Evolutionary conservation across 1,140 invertebrate genomes (phyloP).

Genomic region (Neuroterus valhalla): DNA sequence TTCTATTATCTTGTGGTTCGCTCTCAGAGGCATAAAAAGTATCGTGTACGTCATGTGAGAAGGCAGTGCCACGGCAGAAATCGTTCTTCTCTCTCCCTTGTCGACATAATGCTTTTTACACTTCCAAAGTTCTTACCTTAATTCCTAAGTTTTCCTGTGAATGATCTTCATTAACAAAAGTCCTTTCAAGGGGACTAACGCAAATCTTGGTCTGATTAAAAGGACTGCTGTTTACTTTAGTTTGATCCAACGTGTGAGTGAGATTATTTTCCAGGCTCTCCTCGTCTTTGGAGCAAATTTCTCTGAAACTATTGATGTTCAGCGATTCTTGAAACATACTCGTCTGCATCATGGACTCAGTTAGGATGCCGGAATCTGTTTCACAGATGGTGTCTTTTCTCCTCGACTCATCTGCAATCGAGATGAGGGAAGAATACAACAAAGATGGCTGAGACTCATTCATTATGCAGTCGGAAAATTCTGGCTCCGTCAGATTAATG

Average conservation of each 20-base stretch:
- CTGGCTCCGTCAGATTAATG: constrained; percentile 63
- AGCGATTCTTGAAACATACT: constrained; percentile 63
- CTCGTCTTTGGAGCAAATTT: constrained; percentile 33
- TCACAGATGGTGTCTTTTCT: constrained; percentile 44
- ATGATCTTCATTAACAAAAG: background rate
- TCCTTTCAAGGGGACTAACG: background rate
- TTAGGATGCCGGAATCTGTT: constrained; percentile 62
- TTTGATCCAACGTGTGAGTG: background rate
- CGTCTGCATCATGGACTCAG: constrained; percentile 68
- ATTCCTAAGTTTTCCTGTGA: background rate
- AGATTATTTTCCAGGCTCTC: constrained; percentile 4
- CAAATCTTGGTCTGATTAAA: background rate
- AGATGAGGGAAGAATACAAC: constrained; percentile 60
- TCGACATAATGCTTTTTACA: too few relatives aligned
- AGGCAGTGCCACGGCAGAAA: too few relatives aligned
- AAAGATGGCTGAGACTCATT: constrained; percentile 68
- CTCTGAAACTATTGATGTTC: constrained; percentile 43
- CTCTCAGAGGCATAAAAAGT: too few relatives aligned
- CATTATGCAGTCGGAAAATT: constrained; percentile 63
- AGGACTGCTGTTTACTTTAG: background rate
- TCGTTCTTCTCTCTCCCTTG: too few relatives aligned
- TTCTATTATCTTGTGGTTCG: too few relatives aligned
- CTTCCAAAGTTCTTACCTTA: background rate
- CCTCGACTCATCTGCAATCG: constrained; percentile 47
- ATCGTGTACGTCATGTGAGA: too few relatives aligned